These are phyloP conservation scores for Flabesymbios commensalis DNA, from an alignment of 2,888 invertebrate species.

Conservation along the genomic window DNA sequence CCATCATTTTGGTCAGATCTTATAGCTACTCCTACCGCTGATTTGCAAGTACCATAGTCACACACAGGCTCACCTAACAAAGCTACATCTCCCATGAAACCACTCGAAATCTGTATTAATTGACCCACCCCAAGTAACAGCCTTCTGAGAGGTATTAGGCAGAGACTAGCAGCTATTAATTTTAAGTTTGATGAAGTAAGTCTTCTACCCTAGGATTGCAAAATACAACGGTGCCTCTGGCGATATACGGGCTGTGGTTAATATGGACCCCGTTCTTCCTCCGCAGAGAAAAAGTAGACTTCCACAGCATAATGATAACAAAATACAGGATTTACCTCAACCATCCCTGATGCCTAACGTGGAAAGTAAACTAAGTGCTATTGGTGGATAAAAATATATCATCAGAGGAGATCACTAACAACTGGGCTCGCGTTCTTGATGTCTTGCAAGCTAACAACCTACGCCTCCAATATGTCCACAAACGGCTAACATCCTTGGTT, in stretches of 20 bases:
- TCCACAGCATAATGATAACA: constrained; percentile 4
- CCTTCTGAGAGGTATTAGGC: background rate
- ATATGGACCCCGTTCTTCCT: constrained; percentile 10
- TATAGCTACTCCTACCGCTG: no score
- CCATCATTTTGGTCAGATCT: no score
- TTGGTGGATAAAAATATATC: constrained; percentile 35
- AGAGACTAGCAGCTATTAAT: background rate
- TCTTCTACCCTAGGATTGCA: background rate
- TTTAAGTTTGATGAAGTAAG: background rate
- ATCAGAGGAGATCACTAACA: constrained; percentile 17
- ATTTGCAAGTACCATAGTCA: no score
- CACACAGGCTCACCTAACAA: no score
- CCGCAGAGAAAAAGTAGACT: constrained; percentile 9
- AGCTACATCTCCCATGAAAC: no score
- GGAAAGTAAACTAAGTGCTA: constrained; percentile 24
- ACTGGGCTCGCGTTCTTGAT: constrained; percentile 15
- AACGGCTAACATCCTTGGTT: constrained; percentile 20
- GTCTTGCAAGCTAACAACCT: constrained; percentile 14
- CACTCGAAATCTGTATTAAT: background rate
- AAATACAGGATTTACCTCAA: background rate
- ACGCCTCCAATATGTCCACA: constrained; percentile 10
- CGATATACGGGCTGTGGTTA: constrained; percentile 1
- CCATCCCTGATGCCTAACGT: constrained; percentile 15
- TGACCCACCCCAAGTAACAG: constrained; percentile 3
- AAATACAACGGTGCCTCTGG: constrained; percentile 11